Evolutionary conservation across 2,888 invertebrate genomes (phyloP), one percentile per base, ranked within the genome.

Genomic region (Apodemia duryi): DNA sequence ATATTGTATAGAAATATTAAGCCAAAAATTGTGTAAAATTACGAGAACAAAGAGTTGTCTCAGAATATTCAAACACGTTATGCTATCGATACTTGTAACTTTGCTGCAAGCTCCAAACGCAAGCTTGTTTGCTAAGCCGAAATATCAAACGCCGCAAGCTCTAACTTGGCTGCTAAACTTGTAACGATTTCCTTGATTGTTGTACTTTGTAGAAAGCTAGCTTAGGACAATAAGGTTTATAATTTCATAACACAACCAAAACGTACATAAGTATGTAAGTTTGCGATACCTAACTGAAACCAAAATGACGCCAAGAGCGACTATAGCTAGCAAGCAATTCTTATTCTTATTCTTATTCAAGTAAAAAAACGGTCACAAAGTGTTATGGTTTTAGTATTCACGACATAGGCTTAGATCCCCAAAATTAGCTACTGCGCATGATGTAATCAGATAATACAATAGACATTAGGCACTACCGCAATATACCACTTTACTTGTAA

Each of bases 11-110:
- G 7, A 51, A 51, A n/a, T n/a, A 21, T 51, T n/a, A 51, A 51
- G 5, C 21, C 49, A 2, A 51, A 51, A 51, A 51, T 21, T 51
- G 21, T 21, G 11, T 11, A 51, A 62, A 35, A 57, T 7, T 57
- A 32, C 10, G 54, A 63, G 68, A 77, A 82, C 82, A 83, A 83
- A 81, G 77, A 76, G 72, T 67, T 73, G 68, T 62, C 69, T 72
- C 72, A 81, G 82, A 79, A 84, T 74, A 74, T 70, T 71, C 71
- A 70, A 71, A 73, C 73, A 75, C 76, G 75, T 76, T 82, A 79
- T 75, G 75, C 75, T 82, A 79, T 82, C 80, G 78, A 82, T 79
- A 79, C 78, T 77, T 79, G 77, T 72, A 74, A 74, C 71, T 79
- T 76, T 79, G 77, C 72, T 74, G 73, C 67, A 49, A 62, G 10